These are phyloP conservation scores for Halichondria panicea DNA, from an alignment of 37 sponge, comb jelly and placozoan species.

Conservation along the genomic window DNA sequence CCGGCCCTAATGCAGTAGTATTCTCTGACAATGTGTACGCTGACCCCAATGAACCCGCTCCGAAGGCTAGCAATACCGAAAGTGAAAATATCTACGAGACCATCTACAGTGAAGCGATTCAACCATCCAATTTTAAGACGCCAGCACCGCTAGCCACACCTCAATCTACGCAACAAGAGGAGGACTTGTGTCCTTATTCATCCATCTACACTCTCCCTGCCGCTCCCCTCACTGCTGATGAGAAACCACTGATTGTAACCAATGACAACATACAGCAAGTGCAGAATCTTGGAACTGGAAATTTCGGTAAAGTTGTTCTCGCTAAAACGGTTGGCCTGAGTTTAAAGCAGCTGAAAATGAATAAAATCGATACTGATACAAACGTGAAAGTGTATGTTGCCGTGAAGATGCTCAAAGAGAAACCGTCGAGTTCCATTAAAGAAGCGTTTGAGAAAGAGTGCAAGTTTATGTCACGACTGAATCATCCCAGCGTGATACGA, in stretches of 20 bases:
- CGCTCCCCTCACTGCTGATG: not conserved
- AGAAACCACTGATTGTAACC: constrained; percentile 9
- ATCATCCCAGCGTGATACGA: constrained; percentile 56
- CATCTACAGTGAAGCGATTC: constrained; percentile 39
- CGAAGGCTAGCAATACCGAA: too few species aligned
- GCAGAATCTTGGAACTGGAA: constrained; percentile 53
- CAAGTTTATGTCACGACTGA: constrained; percentile 62
- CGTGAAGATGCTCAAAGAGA: constrained; percentile 47
- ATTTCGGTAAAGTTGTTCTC: constrained; percentile 62
- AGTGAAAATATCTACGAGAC: constrained; percentile 14
- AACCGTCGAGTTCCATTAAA: not conserved
- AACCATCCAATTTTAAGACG: constrained; percentile 23
- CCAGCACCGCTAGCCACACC: not conserved
- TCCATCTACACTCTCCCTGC: constrained; percentile 39
- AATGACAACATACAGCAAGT: constrained; percentile 28
- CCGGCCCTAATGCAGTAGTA: constrained; percentile 1
- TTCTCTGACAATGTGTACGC: constrained; percentile 1
- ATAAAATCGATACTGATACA: constrained; percentile 13
- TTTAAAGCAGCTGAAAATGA: constrained; percentile 42
- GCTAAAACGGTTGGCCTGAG: constrained; percentile 51
- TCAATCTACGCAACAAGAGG: not conserved
- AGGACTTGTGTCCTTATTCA: constrained; percentile 1
- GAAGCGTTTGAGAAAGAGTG: constrained; percentile 57
- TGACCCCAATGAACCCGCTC: not conserved
- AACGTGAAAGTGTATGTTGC: constrained; percentile 32